phyloP scores from a whole-genome alignment of 2,113 vertebrate genomes.

The Actenoides lindsayi region DNA sequence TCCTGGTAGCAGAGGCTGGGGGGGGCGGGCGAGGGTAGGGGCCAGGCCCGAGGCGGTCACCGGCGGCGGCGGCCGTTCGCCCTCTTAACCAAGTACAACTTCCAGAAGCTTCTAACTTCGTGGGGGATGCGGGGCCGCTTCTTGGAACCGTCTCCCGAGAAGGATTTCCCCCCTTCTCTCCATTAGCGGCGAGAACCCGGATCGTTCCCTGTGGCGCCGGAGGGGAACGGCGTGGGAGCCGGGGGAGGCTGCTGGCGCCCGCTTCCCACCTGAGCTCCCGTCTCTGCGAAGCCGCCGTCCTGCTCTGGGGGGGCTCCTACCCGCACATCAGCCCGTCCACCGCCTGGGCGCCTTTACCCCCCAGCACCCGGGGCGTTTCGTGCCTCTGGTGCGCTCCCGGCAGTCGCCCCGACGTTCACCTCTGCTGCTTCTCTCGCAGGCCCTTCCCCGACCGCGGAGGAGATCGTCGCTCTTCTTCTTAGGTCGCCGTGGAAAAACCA shows the following conservation, averaged over 20 bases:
- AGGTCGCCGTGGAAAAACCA: fast-evolving
- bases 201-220: neutral
- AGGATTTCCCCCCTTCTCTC: neutral
- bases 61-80: too few relatives aligned
- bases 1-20: neutral
- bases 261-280: neutral
- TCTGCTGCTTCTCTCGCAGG: neutral
- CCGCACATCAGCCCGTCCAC: neutral
- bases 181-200: neutral
- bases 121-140: neutral
- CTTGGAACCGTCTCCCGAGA: neutral
- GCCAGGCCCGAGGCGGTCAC: neutral
- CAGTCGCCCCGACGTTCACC: neutral
- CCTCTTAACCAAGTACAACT: neutral
- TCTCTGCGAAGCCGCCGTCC: fast-evolving
- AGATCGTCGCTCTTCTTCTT: neutral
- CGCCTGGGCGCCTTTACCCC: too few relatives aligned
- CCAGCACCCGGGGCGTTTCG: neutral
- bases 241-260: neutral
- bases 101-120: conserved; percentile 44
- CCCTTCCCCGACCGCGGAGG: neutral
- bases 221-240: neutral
- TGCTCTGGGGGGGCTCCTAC: too few relatives aligned
- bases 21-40: neutral
- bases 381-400: neutral